Evolutionary conservation across 2,797 vertebrate species (phyloP).

Genomic region (Brotogeris chrysoptera): DNA sequence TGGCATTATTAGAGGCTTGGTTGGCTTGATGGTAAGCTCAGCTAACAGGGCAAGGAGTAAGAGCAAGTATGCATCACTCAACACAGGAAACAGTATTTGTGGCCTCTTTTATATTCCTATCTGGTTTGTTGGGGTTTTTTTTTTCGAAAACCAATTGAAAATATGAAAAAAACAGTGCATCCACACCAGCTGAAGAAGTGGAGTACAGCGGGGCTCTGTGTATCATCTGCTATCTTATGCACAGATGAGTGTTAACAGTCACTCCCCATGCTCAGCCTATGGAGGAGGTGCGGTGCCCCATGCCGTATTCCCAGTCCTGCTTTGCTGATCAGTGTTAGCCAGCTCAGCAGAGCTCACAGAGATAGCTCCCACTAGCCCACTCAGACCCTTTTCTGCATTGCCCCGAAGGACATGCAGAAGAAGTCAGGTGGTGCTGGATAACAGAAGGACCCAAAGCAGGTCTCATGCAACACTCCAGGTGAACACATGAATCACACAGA

Average conservation of each 20-base stretch:
- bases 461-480: neutral
- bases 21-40: neutral
- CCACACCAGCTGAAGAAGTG: neutral
- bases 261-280: neutral
- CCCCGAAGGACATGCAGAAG: neutral
- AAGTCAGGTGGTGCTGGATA: neutral
- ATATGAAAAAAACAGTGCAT: neutral
- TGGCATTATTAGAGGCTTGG: neutral
- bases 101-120: neutral
- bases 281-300: neutral
- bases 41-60: neutral
- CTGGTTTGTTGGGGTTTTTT: fast-evolving
- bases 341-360: neutral
- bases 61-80: neutral
- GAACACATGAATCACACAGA: neutral
- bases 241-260: fast-evolving
- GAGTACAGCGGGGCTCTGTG: neutral
- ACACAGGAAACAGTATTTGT: neutral
- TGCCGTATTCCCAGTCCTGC: fast-evolving
- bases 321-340: neutral
- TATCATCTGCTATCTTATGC: neutral
- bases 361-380: neutral
- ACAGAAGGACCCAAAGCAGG: neutral
- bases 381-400: neutral
- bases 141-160: neutral